These are phyloP conservation scores for Neotoxoptera formosana DNA, from an alignment of 1,140 invertebrate genomes.

Conservation along the genomic window DNA sequence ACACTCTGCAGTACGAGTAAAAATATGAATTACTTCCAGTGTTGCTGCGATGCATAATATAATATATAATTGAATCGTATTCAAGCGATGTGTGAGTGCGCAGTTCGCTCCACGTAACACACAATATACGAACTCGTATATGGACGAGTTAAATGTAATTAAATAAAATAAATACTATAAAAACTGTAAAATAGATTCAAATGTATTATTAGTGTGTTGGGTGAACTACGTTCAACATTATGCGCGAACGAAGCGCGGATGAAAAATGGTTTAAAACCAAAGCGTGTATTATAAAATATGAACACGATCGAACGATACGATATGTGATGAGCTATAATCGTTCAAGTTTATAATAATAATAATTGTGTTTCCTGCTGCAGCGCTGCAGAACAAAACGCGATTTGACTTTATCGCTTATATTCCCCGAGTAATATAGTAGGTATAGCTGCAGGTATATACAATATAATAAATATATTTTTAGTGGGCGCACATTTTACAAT, in stretches of 20 bases:
- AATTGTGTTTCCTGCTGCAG: not conserved
- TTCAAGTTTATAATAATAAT: not conserved
- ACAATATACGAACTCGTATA: too few relatives aligned
- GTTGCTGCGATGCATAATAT: not conserved
- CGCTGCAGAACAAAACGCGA: not conserved
- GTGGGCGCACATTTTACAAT: not conserved
- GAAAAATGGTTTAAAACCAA: not conserved
- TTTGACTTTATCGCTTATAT: slow-evolving; percentile 1
- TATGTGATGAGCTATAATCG: not conserved
- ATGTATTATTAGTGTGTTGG: too few relatives aligned
- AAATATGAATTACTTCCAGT: not conserved
- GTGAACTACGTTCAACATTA: too few relatives aligned
- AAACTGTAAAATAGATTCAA: too few relatives aligned
- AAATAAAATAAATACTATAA: too few relatives aligned
- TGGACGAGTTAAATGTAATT: too few relatives aligned
- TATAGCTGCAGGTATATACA: not conserved
- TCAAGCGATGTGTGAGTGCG: not conserved
- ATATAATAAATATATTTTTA: not conserved
- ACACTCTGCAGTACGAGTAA: not conserved
- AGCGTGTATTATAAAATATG: not conserved
- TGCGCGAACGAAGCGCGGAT: too few relatives aligned
- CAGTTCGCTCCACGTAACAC: not conserved
- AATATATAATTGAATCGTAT: not conserved
- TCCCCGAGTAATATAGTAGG: not conserved
- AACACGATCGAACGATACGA: not conserved